Base-by-base conservation (phyloP, 1,140 invertebrate species). In the Drosophila micromelanica region DNA sequence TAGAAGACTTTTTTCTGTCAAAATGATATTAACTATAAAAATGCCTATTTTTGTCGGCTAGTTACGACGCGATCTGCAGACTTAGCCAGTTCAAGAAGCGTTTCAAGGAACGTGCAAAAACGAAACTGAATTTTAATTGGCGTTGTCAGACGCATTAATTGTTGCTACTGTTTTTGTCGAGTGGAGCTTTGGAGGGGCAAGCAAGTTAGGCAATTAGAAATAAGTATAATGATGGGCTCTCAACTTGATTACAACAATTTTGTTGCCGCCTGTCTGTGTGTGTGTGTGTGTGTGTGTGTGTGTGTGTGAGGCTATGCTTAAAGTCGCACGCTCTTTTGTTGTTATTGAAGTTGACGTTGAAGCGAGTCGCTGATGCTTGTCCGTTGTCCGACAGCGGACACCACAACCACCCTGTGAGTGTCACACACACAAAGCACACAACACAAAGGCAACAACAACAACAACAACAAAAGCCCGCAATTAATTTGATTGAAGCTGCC, bases 401-500 rank as follows among this genome's bases (percentile, higher is more conserved):
- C 27, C 27, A 27, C 9, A 59, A 20, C 57, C 76, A 69, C 71
- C 63, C 62, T 62, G 52, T 17, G 59, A 80, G 65, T 73, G 62
- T 81, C 78, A 46, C 78, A 81, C 68, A 51, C 51, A 40, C 51
- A 40, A 13, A 57, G 6, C 8, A 55, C 15, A 52, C 23, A 27
- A 5, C 23, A 27, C 20, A 20, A 20, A 20, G 45, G 17, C 35
- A 62, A 2, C 20, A 40, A n/a, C 13, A 49, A 13, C 9, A 57
- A 42, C 38, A 52, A 5, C 30, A 62, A 43, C 35, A 64, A 37
- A 49, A 69, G 46, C 69, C 30, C 40, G 80, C 79, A 90, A 90
- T 90, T 90, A 90, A 90, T 84, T 90, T 91, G 87, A 90, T 90
- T 90, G 89, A 81, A 84, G 77, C 80, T 81, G 87, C 87, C 87